Base-by-base conservation (phyloP, 2,888 invertebrate species). In the Spatulosminthurus flaviceps region DNA sequence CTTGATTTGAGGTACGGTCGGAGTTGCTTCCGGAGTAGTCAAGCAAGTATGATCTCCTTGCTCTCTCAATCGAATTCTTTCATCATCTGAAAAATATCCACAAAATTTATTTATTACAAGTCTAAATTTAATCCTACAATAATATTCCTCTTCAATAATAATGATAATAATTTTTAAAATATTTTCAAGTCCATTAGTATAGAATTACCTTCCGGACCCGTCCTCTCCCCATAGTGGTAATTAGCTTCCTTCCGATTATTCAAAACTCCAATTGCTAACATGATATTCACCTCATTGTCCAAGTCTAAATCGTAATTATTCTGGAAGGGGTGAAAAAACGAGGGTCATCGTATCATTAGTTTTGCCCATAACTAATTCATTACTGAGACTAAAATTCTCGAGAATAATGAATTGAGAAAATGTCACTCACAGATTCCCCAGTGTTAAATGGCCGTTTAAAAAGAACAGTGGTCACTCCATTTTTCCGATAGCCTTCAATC, bases 201-300 rank as follows among this genome's bases (percentile, higher is more conserved):
- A 41, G 7, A 41, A 82, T 84, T 82, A 89, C 89, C 88, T 82
- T 72, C 71, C 34, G 81, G 80, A n/a, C 79, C 78, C 24, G 93
- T 93, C 85, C 92, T 92, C 86, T 93, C 93, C 86, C 91, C 90
- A 81, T 92, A 91, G 87, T 96, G 96, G 0, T 95, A 93, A 86
- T 95, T 95, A 5, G 95, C 95, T 87, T 96, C 95, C 84, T 92
- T 92, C 76, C 92, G 88, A 0, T 91, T 90, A 89, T 95, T 95
- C 41, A 96, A 89, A 0, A 93, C 93, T 0, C 96, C 96, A 84
- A 96, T 94, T 4, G 96, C 96, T 0, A 95, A 95, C 77, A 96
- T 94, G 2, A 96, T 92, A 29, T 92, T 93, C 28, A 93, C 92
- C 41, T 93, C 92, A 0, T 92, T 89, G 28, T 92, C 90, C 0